A percentile compares a stretch with the other conserved stretches of the same genome.
Evolutionary conservation across 30 jellyfish, hydroid and myxozoan genomes (phyloP).

Genomic region (Aurelia sp.): DNA sequence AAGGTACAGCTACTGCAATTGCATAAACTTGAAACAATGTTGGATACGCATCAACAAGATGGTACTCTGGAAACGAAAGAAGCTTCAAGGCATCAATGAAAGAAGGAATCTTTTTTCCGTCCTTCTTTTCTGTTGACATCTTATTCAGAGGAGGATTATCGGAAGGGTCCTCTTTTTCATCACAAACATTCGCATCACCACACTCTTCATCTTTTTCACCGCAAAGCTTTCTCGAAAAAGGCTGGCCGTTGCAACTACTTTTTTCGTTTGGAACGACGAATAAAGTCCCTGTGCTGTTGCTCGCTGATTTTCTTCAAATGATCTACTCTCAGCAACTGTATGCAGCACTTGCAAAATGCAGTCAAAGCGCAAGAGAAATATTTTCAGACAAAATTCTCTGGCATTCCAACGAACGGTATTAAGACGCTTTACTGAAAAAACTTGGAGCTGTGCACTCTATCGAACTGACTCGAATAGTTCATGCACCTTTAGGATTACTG

Average conservation of each 20-base stretch:
- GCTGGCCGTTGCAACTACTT: constrained; percentile 21
- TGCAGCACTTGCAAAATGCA: constrained; percentile 32
- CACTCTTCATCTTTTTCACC: no score
- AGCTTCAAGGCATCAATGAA: no score
- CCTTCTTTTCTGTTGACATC: no score
- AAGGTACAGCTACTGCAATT: no score
- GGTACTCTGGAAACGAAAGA: no score
- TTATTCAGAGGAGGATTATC: no score
- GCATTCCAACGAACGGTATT: constrained; percentile 19
- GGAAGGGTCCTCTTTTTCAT: no score
- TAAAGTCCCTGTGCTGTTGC: constrained; percentile 18
- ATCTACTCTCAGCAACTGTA: background rate
- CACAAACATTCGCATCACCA: no score
- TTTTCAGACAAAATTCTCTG: no score
- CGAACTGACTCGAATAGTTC: background rate
- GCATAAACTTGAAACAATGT: no score
- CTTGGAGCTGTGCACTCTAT: background rate
- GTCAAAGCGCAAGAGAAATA: background rate
- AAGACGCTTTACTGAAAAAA: background rate
- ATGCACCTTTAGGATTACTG: background rate
- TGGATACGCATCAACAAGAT: no score
- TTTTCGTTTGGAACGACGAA: constrained; percentile 1
- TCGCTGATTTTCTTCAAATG: background rate
- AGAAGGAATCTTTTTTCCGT: no score
- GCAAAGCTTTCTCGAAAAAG: constrained; percentile 32